Percentiles rank a stretch among this genome's conserved stretches.
Evolutionary conservation across 1,140 invertebrate genomes (phyloP).

Genomic region (Euschistus heros): DNA sequence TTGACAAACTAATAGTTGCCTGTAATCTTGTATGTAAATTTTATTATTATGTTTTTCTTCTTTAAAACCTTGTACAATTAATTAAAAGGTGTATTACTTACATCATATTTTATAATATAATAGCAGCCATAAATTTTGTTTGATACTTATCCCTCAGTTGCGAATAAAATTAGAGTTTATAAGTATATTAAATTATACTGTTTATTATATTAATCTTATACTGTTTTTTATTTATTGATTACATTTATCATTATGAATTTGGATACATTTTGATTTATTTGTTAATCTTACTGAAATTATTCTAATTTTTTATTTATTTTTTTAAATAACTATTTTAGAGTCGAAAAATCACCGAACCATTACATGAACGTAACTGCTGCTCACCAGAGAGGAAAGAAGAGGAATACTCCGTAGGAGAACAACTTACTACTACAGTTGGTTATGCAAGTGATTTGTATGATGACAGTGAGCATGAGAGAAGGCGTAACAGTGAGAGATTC

Average conservation of each 20-base stretch:
- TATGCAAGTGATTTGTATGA: constrained; percentile 29
- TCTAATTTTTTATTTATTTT: neutral
- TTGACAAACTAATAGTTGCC: too few species aligned
- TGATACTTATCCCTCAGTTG: too few species aligned
- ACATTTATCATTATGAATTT: neutral
- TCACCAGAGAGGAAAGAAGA: constrained; percentile 37
- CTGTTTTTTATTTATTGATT: too few species aligned
- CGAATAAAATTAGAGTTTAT: too few species aligned
- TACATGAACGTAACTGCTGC: constrained; percentile 35
- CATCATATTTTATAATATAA: too few species aligned
- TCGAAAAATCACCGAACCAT: constrained; percentile 38
- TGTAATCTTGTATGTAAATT: too few species aligned
- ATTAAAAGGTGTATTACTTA: too few species aligned
- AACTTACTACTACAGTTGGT: constrained; percentile 23
- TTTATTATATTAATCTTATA: too few species aligned
- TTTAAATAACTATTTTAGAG: neutral
- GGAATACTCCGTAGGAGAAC: constrained; percentile 30
- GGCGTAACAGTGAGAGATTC: constrained; percentile 46
- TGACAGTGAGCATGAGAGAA: constrained; percentile 40
- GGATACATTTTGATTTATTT: neutral
- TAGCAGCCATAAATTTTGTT: too few species aligned
- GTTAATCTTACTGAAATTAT: neutral
- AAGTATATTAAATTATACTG: too few species aligned
- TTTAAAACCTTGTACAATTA: too few species aligned
- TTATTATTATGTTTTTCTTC: too few species aligned